Conservation (phyloP, 2,888 invertebrate genomes). For the Dioctria linearis region DNA sequence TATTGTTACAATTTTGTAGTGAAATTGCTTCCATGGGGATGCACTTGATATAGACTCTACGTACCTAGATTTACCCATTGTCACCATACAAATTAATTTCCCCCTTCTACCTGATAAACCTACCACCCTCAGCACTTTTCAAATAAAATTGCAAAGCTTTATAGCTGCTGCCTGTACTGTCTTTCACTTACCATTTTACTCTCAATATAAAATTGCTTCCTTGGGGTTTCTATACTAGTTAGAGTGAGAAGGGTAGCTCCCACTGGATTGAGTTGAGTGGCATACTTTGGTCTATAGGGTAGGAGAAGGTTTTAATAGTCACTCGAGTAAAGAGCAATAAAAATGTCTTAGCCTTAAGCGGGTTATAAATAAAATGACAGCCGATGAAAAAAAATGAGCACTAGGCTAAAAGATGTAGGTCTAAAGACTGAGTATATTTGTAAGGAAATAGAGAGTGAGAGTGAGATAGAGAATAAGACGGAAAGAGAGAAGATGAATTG, state of each 20-base stretch:
- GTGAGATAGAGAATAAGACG: too few species aligned
- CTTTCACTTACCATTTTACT: slow-evolving; percentile 36
- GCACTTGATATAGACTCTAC: background rate
- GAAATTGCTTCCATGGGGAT: slow-evolving; percentile 12
- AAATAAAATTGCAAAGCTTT: background rate
- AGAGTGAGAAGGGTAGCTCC: slow-evolving; percentile 19
- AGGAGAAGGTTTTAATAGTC: slow-evolving; percentile 31
- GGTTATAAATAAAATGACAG: slow-evolving; percentile 48
- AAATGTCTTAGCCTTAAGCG: slow-evolving; percentile 43
- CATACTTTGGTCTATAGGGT: background rate
- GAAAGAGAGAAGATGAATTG: too few species aligned
- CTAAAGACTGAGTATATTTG: too few species aligned
- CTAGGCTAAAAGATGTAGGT: background rate
- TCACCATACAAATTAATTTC: background rate
- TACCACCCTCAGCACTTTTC: background rate
- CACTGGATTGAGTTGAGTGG: background rate
- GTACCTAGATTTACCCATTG: too few species aligned
- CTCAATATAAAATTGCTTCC: slow-evolving; percentile 44
- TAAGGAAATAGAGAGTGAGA: too few species aligned
- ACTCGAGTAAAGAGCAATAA: slow-evolving; percentile 48
- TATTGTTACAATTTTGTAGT: slow-evolving; percentile 24
- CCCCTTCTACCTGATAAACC: background rate
- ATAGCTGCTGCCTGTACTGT: slow-evolving; percentile 10
- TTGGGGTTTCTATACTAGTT: background rate
- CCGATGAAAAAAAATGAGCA: slow-evolving; percentile 5